Evolutionary conservation across 2,797 vertebrate genomes (phyloP).

Genomic region (Lutjanus campechanus): DNA sequence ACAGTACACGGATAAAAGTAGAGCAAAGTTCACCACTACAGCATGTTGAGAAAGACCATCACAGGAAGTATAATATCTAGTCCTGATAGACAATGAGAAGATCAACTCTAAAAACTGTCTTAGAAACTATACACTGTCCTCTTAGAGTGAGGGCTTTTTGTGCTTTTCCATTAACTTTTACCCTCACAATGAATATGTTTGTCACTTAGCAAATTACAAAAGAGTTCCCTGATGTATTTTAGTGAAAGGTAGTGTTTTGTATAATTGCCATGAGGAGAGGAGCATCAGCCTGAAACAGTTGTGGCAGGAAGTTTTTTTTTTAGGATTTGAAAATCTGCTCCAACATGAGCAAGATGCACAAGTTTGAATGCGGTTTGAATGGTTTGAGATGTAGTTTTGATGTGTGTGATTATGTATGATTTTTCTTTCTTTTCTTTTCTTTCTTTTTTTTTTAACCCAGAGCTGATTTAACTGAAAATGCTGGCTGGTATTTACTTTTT

Average conservation of each 20-base stretch:
- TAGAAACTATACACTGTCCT: not conserved
- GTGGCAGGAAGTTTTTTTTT: not conserved
- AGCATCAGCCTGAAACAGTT: not conserved
- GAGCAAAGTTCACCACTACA: no score
- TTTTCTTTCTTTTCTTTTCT: not conserved
- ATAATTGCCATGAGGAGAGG: not conserved
- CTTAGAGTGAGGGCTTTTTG: slow-evolving; percentile 1
- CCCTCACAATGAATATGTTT: not conserved
- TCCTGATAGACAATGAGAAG: no score
- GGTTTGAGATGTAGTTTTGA: not conserved
- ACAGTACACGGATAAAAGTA: no score
- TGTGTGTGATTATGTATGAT: no score
- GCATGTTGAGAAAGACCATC: no score
- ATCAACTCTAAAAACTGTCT: not conserved
- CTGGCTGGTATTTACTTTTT: slow-evolving; percentile 17
- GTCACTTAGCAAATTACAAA: not conserved
- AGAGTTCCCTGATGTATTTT: not conserved
- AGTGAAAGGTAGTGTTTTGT: not conserved
- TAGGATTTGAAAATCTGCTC: not conserved
- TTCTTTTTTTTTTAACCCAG: not conserved
- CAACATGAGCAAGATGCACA: not conserved
- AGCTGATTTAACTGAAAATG: slow-evolving; percentile 7
- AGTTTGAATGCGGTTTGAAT: slow-evolving; percentile 9
- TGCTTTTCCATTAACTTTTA: slow-evolving; percentile 18
- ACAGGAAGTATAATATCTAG: no score